Conservation (phyloP, 2,113 vertebrate genomes). For the Passer montanus region DNA sequence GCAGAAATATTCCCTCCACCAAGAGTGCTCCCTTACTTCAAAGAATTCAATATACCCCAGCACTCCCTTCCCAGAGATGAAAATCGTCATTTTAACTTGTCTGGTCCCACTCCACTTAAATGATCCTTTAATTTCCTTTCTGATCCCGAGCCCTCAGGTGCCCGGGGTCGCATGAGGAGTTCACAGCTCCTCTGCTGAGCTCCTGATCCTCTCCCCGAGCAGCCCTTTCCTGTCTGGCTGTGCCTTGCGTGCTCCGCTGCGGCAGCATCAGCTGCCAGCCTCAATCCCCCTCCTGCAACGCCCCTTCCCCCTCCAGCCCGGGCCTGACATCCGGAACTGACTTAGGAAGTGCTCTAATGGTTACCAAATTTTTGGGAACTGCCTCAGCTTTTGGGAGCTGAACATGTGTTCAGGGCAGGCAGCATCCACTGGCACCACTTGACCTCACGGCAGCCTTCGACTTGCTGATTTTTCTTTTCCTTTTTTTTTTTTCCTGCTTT, state of each 20-base stretch:
- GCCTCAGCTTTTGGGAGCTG: slow-evolving; percentile 79
- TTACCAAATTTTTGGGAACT: slow-evolving; percentile 96
- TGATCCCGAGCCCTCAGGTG: slow-evolving; percentile 81
- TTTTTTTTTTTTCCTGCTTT: not conserved
- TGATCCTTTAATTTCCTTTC: slow-evolving; percentile 97
- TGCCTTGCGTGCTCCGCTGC: slow-evolving; percentile 77
- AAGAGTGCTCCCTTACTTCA: slow-evolving; percentile 43
- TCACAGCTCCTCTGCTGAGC: slow-evolving; percentile 84
- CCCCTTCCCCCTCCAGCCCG: slow-evolving; percentile 74
- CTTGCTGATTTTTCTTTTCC: slow-evolving; percentile 66
- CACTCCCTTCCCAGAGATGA: slow-evolving; percentile 48
- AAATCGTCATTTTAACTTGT: slow-evolving; percentile 45
- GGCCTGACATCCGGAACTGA: slow-evolving; percentile 92
- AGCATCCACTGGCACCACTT: slow-evolving; percentile 93
- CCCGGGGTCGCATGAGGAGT: slow-evolving; percentile 79
- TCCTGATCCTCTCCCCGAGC: slow-evolving; percentile 87
- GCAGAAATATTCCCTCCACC: slow-evolving; percentile 45
- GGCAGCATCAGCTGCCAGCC: slow-evolving; percentile 77
- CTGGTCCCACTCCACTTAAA: slow-evolving; percentile 81
- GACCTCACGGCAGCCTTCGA: slow-evolving; percentile 85
- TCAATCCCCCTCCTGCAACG: slow-evolving; percentile 72
- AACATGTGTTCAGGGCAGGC: slow-evolving; percentile 91
- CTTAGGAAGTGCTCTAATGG: slow-evolving; percentile 96
- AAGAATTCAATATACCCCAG: slow-evolving; percentile 70
- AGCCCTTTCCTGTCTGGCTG: slow-evolving; percentile 84